Percentiles rank a stretch among this genome's conserved stretches.
Conservation (phyloP, 2,797 vertebrate genomes). For the Propithecus deckenii region DNA sequence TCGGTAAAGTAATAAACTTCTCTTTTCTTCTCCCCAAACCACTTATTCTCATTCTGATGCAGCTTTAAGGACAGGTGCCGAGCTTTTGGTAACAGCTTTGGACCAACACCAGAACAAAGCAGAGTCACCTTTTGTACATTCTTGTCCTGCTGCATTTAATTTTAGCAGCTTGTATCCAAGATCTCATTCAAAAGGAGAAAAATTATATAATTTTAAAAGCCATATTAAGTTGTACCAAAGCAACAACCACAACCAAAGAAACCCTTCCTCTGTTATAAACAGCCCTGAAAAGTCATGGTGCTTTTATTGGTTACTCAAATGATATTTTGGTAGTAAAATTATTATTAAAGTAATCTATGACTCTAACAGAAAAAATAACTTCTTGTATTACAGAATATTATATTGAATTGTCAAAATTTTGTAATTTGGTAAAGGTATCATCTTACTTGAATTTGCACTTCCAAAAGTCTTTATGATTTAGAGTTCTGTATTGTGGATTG, state of each 20-base stretch:
- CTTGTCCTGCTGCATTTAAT: neutral
- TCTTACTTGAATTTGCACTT: constrained; percentile 5
- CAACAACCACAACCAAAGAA: neutral
- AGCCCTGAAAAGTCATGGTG: neutral
- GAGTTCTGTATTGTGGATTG: neutral
- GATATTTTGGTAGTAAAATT: constrained; percentile 15
- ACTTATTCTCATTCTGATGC: too few species aligned
- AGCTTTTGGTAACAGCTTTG: too few species aligned
- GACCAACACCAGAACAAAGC: neutral
- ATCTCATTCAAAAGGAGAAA: constrained; percentile 3
- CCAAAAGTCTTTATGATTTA: neutral
- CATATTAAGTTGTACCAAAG: neutral
- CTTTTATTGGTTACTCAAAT: constrained; percentile 8
- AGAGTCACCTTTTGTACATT: neutral
- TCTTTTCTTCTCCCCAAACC: too few species aligned
- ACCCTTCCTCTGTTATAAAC: neutral
- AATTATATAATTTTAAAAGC: neutral
- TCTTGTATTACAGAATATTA: constrained; percentile 51
- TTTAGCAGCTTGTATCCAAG: neutral
- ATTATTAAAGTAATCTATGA: neutral
- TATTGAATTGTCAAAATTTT: constrained; percentile 31
- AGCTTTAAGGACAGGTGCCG: too few species aligned
- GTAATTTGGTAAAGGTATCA: neutral
- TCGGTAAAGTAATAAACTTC: too few species aligned
- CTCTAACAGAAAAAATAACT: neutral